A percentile compares a stretch with the other conserved stretches of the same genome.
These are phyloP conservation scores for Tetraodon nigroviridis DNA, from an alignment of 2,113 vertebrate genomes.

Conservation along the genomic window DNA sequence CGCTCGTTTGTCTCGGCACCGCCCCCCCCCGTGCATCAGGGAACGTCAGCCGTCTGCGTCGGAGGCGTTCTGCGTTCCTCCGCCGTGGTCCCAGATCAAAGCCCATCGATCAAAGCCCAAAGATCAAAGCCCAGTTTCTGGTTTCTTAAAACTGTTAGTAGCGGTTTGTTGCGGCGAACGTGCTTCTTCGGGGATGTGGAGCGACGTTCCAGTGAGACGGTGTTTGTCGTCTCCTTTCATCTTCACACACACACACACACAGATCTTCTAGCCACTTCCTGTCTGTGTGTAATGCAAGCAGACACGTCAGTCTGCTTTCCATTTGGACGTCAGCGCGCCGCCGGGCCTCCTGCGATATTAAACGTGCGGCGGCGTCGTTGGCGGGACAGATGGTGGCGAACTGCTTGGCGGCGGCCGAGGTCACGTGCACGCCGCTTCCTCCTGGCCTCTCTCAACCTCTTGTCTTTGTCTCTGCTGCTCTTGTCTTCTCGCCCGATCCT, in stretches of 20 bases:
- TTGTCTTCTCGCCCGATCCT: constrained; percentile 58
- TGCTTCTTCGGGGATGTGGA: constrained; percentile 3
- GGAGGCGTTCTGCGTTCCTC: too few relatives aligned
- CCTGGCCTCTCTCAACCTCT: too few relatives aligned
- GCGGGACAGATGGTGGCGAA: constrained; percentile 58
- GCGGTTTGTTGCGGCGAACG: background rate
- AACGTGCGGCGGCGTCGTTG: constrained; percentile 63
- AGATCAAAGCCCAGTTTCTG: too few relatives aligned
- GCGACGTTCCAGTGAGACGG: constrained; percentile 13
- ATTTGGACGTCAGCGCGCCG: constrained; percentile 55
- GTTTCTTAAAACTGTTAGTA: too few relatives aligned
- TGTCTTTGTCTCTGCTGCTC: background rate
- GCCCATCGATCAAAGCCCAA: too few relatives aligned
- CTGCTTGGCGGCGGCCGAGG: constrained; percentile 52
- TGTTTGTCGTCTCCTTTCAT: constrained; percentile 37
- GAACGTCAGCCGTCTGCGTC: too few relatives aligned
- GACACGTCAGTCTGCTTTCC: constrained; percentile 60
- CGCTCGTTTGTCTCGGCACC: too few relatives aligned
- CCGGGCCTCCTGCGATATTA: constrained; percentile 56
- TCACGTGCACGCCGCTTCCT: constrained; percentile 25
- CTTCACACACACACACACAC: constrained; percentile 31
- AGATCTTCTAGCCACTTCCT: constrained; percentile 31
- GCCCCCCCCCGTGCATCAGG: too few relatives aligned
- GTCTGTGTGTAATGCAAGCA: constrained; percentile 52
- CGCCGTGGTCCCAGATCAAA: too few relatives aligned